A percentile compares a stretch with the other conserved stretches of the same genome.
phyloP scores from a whole-genome alignment of 2,113 vertebrate genomes.

The Petromus typicus region DNA sequence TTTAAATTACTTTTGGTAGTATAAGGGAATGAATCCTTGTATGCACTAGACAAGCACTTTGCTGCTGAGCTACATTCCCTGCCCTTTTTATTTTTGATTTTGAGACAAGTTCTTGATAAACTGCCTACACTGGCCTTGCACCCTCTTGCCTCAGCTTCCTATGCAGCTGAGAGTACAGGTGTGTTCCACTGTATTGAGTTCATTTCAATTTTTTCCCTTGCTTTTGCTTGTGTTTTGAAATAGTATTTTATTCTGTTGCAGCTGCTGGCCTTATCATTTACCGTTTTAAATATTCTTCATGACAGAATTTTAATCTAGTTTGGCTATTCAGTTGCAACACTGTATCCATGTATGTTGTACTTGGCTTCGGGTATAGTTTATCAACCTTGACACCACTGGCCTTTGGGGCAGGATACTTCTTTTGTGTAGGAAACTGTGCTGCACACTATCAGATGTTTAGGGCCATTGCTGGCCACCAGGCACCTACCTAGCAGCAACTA shows the following conservation, averaged over 20 bases:
- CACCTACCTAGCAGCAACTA: background rate
- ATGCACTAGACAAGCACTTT: background rate
- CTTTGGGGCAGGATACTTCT: background rate
- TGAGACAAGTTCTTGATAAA: background rate
- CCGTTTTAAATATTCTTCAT: background rate
- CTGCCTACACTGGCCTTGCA: background rate
- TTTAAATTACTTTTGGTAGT: background rate
- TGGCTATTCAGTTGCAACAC: background rate
- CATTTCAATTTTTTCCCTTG: background rate
- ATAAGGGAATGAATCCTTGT: background rate
- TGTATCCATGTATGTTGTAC: background rate
- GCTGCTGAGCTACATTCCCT: background rate
- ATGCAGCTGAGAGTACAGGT: background rate
- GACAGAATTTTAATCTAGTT: background rate
- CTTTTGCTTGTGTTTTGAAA: background rate
- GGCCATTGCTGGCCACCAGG: background rate
- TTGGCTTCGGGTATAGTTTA: background rate
- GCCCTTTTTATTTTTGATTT: background rate
- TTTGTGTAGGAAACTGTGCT: background rate
- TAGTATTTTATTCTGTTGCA: background rate
- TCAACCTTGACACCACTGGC: background rate
- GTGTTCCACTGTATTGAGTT: background rate
- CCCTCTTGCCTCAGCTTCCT: background rate
- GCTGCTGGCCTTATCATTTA: background rate
- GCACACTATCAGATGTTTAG: background rate